Percentiles rank a stretch among this genome's conserved stretches.
Evolutionary conservation across 2,888 invertebrate species (phyloP).

Genomic region (Agriopis leucophaearia): DNA sequence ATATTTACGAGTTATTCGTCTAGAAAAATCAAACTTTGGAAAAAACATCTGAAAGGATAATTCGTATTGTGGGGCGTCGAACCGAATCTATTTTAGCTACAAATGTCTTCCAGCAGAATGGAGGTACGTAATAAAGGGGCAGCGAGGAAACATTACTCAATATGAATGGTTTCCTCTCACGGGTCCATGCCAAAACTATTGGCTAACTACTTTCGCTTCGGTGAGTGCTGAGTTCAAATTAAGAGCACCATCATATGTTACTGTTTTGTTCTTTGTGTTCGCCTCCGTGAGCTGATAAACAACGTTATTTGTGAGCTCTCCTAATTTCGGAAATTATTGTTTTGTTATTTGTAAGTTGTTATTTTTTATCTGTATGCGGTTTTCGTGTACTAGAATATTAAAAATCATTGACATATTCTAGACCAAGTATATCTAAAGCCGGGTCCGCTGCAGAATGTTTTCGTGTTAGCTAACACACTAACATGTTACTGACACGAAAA

Average conservation of each 20-base stretch:
- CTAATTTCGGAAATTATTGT: constrained; percentile 13
- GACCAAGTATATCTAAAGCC: too few species aligned
- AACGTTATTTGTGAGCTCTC: constrained; percentile 18
- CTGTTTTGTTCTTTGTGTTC: constrained; percentile 39
- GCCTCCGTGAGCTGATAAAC: constrained; percentile 32
- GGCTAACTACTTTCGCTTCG: constrained; percentile 65
- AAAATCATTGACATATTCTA: background rate
- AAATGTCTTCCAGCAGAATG: constrained; percentile 65
- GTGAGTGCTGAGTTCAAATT: constrained; percentile 62
- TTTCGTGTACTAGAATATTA: background rate
- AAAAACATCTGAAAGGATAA: constrained; percentile 54
- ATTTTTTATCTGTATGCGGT: background rate
- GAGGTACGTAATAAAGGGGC: constrained; percentile 68
- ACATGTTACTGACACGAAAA: too few species aligned
- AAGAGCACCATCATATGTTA: constrained; percentile 53
- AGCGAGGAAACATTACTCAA: constrained; percentile 76
- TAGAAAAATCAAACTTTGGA: constrained; percentile 35
- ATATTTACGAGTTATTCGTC: constrained; percentile 28
- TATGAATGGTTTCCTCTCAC: constrained; percentile 76
- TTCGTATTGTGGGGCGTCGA: constrained; percentile 60
- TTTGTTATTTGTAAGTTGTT: constrained; percentile 21
- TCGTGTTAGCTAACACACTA: too few species aligned
- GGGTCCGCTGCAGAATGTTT: too few species aligned
- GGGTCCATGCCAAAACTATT: constrained; percentile 70
- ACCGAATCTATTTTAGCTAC: constrained; percentile 63